Conservation (phyloP, 2,888 invertebrate genomes). For the Caenorhabditis japonica region DNA sequence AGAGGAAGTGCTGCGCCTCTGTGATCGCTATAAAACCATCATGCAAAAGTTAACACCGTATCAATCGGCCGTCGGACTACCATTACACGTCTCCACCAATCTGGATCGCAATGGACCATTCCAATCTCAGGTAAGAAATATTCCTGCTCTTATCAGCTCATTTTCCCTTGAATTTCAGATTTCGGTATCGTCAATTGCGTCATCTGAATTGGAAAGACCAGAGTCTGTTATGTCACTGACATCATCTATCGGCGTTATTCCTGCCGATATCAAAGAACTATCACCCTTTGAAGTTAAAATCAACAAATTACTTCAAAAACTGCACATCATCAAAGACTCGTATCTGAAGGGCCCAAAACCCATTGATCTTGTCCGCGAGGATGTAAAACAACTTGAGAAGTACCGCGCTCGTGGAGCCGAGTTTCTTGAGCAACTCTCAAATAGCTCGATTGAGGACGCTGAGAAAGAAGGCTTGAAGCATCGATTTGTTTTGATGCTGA, state of each 20-base stretch:
- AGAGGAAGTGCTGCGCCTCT: constrained; percentile 60
- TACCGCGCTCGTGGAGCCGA: constrained; percentile 44
- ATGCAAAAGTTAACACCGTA: constrained; percentile 57
- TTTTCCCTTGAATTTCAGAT: constrained; percentile 48
- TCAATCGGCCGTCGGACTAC: constrained; percentile 52
- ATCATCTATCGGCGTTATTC: constrained; percentile 54
- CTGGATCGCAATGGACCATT: constrained; percentile 52
- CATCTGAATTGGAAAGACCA: constrained; percentile 64
- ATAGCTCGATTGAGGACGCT: constrained; percentile 48
- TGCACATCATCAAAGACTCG: constrained; percentile 46
- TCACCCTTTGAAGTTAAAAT: constrained; percentile 49
- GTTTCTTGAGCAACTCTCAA: constrained; percentile 34
- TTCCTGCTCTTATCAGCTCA: neutral
- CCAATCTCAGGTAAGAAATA: constrained; percentile 59
- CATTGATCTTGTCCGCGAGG: constrained; percentile 43
- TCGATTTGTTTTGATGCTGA: constrained; percentile 37
- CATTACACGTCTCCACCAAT: constrained; percentile 61
- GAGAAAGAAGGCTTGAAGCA: constrained; percentile 52
- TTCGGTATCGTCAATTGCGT: constrained; percentile 64
- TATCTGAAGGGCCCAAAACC: constrained; percentile 59
- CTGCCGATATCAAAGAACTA: constrained; percentile 40
- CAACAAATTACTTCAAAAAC: constrained; percentile 45
- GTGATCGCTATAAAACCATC: constrained; percentile 57
- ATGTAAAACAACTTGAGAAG: constrained; percentile 54
- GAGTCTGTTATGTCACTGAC: constrained; percentile 64